Base-by-base conservation (phyloP, 2,888 invertebrate species). In the Mesorhabditis belari region DNA sequence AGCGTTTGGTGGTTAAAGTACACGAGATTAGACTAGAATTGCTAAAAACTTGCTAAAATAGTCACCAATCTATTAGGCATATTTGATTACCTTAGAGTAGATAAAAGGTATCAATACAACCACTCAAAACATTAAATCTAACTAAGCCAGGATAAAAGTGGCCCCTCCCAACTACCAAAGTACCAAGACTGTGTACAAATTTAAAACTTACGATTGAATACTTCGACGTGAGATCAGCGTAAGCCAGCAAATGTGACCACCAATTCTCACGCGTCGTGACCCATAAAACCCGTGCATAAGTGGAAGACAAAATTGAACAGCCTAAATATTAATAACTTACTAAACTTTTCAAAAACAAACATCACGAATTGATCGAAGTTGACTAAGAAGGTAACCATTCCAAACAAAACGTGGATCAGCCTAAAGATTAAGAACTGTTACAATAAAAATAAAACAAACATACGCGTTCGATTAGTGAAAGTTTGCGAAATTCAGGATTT, bases 371-470 rank as follows among this genome's bases (percentile, higher is more conserved):
- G 63, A 52, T 51, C 69, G 54, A 28, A 77, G 59, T 26, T 64
- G 64, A 24, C 61, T 44, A 25, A 73, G 61, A 0, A 94, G 84
- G 81, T 88, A 86, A 0, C 88, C 87, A 82, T 98, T 98, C 96
- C 96, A 98, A 5, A 95, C 87, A 83, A 95, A 98, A 60, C 92
- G 85, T 21, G 86, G 85, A 82, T 96, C 95, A 0, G 92, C 85
- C 84, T 85, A 73, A 49, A 74, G 72, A 55, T 23, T 2, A 12
- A 21, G 24, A 49, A 55, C 23, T n/a, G 26, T 1, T 26, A 55
- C n/a, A 57, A 23, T 52, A 23, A 4, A 60, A 54, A 52, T 49
- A 55, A 6, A 23, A 12, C 55, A 23, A 56, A 24, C 63, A 17
- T 57, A 75, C 73, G 58, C 76, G 61, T 55, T 77, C 77, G 25